These are phyloP conservation scores for Melipona quadrifasciata DNA, from an alignment of 1,140 invertebrate species.

Conservation along the genomic window DNA sequence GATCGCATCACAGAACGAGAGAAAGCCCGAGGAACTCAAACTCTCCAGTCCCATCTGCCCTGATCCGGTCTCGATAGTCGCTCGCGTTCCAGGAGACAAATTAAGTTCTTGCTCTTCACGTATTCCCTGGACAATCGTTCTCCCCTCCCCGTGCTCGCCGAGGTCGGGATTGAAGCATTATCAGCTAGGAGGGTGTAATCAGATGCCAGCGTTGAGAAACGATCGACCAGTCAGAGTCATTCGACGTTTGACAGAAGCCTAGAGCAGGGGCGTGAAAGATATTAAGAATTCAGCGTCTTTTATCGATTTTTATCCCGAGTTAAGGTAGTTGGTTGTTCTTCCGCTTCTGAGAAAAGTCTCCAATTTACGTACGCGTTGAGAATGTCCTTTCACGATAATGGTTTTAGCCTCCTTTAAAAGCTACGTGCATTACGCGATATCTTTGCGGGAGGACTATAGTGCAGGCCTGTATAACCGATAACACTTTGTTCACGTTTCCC, in stretches of 20 bases:
- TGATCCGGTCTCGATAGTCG: conserved; percentile 62
- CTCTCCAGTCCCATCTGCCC: conserved; percentile 36
- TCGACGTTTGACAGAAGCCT: not conserved
- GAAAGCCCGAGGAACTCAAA: conserved; percentile 35
- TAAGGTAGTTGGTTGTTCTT: too few relatives aligned
- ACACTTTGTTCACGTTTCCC: not conserved
- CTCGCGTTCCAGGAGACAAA: conserved; percentile 76
- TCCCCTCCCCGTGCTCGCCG: not conserved
- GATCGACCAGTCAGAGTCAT: not conserved
- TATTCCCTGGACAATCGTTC: conserved; percentile 28
- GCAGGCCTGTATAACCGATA: not conserved
- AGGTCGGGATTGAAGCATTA: conserved; percentile 24
- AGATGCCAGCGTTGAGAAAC: not conserved
- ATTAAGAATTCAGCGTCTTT: not conserved
- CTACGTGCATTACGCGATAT: not conserved
- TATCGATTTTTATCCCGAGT: too few relatives aligned
- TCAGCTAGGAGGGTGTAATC: conserved; percentile 16
- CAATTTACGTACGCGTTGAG: not conserved
- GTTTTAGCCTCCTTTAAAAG: not conserved
- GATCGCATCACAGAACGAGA: not conserved
- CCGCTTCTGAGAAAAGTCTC: not conserved
- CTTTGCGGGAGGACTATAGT: not conserved
- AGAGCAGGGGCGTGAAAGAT: not conserved
- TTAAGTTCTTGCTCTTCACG: conserved; percentile 76
- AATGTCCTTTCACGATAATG: not conserved